Percentiles rank a stretch among this genome's conserved stretches.
Conservation (phyloP, 2,888 invertebrate genomes). For the Lottia scabra region DNA sequence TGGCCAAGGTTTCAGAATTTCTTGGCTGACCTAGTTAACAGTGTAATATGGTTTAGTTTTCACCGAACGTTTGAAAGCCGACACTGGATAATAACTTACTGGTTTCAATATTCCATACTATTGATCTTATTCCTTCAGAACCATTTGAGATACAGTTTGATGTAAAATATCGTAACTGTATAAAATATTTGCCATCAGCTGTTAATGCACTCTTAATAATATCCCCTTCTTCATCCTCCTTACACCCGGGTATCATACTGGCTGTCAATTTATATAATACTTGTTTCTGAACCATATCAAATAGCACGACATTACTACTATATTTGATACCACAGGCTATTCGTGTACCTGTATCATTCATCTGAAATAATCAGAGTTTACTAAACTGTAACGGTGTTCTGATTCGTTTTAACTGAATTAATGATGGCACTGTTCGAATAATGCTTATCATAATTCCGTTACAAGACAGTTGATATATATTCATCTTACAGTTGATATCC, state of each 20-base stretch:
- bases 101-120: not conserved
- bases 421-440: too few species aligned
- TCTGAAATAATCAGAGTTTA: not conserved
- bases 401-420: too few species aligned
- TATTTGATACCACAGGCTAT: not conserved
- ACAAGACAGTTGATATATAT: too few species aligned
- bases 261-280: not conserved
- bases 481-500: too few species aligned
- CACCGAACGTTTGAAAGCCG: too few species aligned
- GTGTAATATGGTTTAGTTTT: too few species aligned
- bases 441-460: too few species aligned
- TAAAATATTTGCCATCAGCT: not conserved
- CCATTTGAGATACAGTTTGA: not conserved
- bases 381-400: too few species aligned
- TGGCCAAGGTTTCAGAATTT: too few species aligned
- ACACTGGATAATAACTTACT: too few species aligned
- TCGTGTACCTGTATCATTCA: not conserved
- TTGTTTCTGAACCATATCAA: not conserved
- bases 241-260: not conserved
- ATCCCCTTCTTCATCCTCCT: not conserved
- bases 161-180: not conserved
- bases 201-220: not conserved
- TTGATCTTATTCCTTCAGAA: not conserved
- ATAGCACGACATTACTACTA: not conserved
- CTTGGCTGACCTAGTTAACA: too few species aligned